These are phyloP conservation scores for Leptopilina myrica DNA, from an alignment of 2,888 invertebrate species.

Conservation along the genomic window DNA sequence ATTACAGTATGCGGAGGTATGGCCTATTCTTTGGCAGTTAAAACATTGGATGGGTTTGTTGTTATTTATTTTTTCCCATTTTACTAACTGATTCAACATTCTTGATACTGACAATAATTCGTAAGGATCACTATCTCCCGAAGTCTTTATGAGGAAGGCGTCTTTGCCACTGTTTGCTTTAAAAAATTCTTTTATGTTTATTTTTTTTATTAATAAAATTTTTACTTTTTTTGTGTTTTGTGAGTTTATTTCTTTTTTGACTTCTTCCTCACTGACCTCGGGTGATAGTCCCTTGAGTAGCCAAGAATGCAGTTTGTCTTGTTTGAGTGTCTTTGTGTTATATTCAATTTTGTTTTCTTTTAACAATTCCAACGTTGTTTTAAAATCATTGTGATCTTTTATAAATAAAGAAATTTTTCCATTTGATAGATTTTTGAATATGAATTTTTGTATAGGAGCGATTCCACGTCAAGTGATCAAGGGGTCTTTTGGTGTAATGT, in stretches of 20 bases:
- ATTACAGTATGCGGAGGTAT: conserved; percentile 47
- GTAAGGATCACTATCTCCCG: not conserved
- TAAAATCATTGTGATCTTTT: too few relatives aligned
- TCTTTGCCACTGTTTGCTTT: not conserved
- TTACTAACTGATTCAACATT: conserved; percentile 6
- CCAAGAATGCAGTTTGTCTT: too few relatives aligned
- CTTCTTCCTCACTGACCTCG: too few relatives aligned
- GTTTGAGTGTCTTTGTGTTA: too few relatives aligned
- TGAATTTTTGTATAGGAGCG: too few relatives aligned
- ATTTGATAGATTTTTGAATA: too few relatives aligned
- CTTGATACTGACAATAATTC: not conserved
- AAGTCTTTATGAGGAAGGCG: not conserved
- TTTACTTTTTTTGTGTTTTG: not conserved
- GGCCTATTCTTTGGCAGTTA: conserved; percentile 50
- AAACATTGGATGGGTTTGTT: conserved; percentile 49
- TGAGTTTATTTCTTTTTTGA: not conserved
- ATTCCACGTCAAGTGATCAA: too few relatives aligned
- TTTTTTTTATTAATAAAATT: not conserved
- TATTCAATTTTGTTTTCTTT: too few relatives aligned
- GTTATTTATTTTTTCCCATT: conserved; percentile 49
- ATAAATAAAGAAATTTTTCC: too few relatives aligned
- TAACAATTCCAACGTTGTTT: too few relatives aligned
- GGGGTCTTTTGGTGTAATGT: too few relatives aligned
- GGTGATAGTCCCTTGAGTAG: too few relatives aligned
- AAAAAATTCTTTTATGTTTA: not conserved